Conservation (phyloP, 35 echinoderm and acorn worm genomes). For the Patiria miniata region DNA sequence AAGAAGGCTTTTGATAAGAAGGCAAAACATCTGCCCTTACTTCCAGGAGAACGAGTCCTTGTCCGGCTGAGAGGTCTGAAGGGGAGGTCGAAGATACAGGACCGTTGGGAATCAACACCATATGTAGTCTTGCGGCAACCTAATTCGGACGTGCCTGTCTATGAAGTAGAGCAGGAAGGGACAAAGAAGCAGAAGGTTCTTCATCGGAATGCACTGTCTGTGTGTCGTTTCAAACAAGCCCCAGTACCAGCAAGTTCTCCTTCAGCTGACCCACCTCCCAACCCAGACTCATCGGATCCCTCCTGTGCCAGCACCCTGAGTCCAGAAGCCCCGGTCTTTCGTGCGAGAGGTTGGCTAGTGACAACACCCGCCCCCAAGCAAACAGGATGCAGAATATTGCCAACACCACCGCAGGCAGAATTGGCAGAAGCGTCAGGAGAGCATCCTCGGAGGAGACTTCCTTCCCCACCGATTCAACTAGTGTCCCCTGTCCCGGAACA, state of each 20-base stretch:
- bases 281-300: neutral
- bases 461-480: neutral
- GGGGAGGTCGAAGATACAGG: neutral
- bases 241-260: neutral
- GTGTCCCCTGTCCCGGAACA: neutral
- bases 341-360: neutral
- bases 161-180: constrained; percentile 9
- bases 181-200: neutral
- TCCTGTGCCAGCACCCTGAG: neutral
- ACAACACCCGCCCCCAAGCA: neutral
- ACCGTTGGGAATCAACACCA: neutral
- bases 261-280: neutral
- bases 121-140: neutral
- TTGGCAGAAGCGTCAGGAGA: no score
- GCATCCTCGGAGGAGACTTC: neutral
- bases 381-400: neutral
- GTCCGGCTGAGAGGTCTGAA: neutral
- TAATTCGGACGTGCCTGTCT: neutral
- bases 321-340: neutral
- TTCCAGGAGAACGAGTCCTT: neutral
- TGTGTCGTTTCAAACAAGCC: neutral
- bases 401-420: neutral
- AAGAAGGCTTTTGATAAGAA: constrained; percentile 18
- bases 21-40: neutral
- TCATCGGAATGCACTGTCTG: neutral